Conservation (phyloP, 1,140 invertebrate genomes). For the Nymphalis io region DNA sequence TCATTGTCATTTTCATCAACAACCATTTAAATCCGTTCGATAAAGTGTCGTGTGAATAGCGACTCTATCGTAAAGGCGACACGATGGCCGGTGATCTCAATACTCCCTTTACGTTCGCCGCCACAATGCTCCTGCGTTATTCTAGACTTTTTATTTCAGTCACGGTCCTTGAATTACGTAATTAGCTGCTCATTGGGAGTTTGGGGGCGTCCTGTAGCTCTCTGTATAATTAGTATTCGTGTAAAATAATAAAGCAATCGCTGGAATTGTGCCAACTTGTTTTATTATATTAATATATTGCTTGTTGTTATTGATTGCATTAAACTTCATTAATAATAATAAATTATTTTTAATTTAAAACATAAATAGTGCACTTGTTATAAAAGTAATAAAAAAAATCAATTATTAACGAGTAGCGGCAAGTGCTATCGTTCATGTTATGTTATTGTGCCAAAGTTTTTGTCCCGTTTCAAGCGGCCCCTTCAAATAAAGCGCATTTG, state of each 20-base stretch:
- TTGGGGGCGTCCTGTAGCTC: constrained; percentile 55
- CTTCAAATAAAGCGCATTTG: constrained; percentile 75
- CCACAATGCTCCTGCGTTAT: constrained; percentile 58
- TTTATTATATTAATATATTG: background rate
- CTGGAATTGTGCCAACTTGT: constrained; percentile 18
- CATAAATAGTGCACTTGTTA: constrained; percentile 45
- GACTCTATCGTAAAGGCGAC: constrained; percentile 12
- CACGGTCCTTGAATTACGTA: constrained; percentile 76
- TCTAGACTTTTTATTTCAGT: constrained; percentile 72
- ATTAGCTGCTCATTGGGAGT: constrained; percentile 51
- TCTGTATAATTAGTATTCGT: constrained; percentile 37
- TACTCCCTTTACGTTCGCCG: constrained; percentile 56
- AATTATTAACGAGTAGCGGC: constrained; percentile 74
- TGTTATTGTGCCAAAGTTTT: constrained; percentile 39
- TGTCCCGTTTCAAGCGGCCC: constrained; percentile 45
- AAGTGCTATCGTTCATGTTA: constrained; percentile 68
- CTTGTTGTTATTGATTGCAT: background rate
- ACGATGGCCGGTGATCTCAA: constrained; percentile 11
- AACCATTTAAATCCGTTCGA: background rate
- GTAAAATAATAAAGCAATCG: constrained; percentile 21
- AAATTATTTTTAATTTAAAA: background rate
- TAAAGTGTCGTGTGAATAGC: background rate
- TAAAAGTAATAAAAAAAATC: constrained; percentile 62
- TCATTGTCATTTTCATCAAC: no score
- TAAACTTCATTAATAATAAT: background rate